Conservation (phyloP, 2,888 invertebrate species). For the Archaeoteleia sp. region DNA sequence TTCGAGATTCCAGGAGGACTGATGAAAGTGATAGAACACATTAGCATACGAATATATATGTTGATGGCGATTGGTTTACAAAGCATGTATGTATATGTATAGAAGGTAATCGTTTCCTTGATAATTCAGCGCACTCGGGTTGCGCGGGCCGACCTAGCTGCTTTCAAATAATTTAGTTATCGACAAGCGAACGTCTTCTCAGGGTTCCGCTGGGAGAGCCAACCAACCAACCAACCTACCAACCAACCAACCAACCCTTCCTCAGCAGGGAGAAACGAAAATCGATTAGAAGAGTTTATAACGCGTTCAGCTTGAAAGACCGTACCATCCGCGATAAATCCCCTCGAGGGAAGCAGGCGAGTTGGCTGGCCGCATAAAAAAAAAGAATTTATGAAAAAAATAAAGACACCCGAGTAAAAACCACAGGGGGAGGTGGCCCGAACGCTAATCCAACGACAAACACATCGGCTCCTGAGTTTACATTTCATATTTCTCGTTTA, state of each 20-base stretch:
- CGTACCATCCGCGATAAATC: slow-evolving; percentile 55
- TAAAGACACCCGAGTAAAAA: slow-evolving; percentile 19
- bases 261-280: slow-evolving; percentile 54
- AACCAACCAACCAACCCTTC: slow-evolving; percentile 14
- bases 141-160: slow-evolving; percentile 31
- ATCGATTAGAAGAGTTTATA: slow-evolving; percentile 63
- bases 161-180: slow-evolving; percentile 69
- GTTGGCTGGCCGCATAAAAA: slow-evolving; percentile 16
- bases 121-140: slow-evolving; percentile 28
- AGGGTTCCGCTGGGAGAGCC: slow-evolving; percentile 65
- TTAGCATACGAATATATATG: slow-evolving; percentile 17
- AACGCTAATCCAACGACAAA: slow-evolving; percentile 57
- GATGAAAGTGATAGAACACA: background rate
- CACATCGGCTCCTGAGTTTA: slow-evolving; percentile 48
- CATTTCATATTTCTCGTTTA: slow-evolving; percentile 49
- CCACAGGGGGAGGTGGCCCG: slow-evolving; percentile 26
- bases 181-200: slow-evolving; percentile 65
- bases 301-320: slow-evolving; percentile 38
- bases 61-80: slow-evolving; percentile 1
- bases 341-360: slow-evolving; percentile 32
- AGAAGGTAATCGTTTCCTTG: slow-evolving; percentile 25
- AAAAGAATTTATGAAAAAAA: slow-evolving; percentile 10
- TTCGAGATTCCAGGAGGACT: too few relatives aligned
- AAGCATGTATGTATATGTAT: background rate
- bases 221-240: slow-evolving; percentile 17